Percentiles rank a stretch among this genome's conserved stretches.
These are phyloP conservation scores for Drosophila tripunctata DNA, from an alignment of 2,888 invertebrate species.

Conservation along the genomic window DNA sequence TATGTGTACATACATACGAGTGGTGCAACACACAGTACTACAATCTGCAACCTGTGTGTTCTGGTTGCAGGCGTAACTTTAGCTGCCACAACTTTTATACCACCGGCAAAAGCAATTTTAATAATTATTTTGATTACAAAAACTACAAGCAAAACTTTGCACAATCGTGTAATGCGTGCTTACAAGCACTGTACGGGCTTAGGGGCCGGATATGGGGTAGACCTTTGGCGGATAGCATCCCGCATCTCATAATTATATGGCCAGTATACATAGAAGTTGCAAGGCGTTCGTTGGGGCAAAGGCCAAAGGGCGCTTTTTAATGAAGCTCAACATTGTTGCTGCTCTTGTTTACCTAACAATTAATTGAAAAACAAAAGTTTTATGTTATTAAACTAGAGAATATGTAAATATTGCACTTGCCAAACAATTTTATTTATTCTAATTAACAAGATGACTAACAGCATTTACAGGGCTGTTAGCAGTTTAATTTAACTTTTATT, in stretches of 20 bases:
- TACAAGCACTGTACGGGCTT: neutral
- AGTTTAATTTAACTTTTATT: neutral
- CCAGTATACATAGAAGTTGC: conserved; percentile 36
- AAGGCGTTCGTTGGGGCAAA: conserved; percentile 6
- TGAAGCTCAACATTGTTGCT: conserved; percentile 10
- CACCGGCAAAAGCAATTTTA: conserved; percentile 66
- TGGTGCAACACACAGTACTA: conserved; percentile 2
- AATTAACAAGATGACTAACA: neutral
- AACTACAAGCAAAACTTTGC: conserved; percentile 44
- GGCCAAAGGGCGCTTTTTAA: conserved; percentile 38
- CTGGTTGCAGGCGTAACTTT: conserved; percentile 25
- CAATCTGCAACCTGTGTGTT: too few relatives aligned
- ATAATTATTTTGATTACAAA: conserved; percentile 73
- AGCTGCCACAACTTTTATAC: conserved; percentile 5
- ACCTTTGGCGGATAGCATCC: neutral
- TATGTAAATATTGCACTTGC: neutral
- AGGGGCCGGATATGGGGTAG: neutral
- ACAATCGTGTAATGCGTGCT: conserved; percentile 14
- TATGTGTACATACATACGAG: neutral
- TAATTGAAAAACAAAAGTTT: conserved; percentile 14
- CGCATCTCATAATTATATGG: conserved; percentile 21
- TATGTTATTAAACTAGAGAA: neutral
- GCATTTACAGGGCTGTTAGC: neutral
- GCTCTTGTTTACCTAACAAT: conserved; percentile 21
- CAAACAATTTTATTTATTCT: neutral